Evolutionary conservation across 2,113 vertebrate species (phyloP).

Genomic region (Stictonetta naevosa): DNA sequence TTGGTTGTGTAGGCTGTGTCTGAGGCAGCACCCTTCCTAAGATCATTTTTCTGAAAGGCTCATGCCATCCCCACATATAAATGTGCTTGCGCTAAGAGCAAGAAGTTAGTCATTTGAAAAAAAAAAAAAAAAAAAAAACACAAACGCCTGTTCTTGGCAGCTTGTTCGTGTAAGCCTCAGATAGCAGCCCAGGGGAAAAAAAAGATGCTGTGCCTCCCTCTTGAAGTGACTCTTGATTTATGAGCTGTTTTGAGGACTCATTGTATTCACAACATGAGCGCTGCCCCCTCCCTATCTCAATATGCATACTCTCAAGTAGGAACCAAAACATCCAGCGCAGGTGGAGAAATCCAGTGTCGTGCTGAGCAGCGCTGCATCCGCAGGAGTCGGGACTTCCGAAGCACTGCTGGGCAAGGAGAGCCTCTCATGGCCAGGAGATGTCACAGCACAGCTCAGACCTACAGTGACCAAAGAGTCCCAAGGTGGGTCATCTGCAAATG

Average conservation of each 20-base stretch:
- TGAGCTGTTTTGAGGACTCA: neutral
- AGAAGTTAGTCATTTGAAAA: neutral
- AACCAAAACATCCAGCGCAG: neutral
- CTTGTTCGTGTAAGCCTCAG: neutral
- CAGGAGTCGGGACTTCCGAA: neutral
- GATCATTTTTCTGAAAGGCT: neutral
- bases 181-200: neutral
- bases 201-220: neutral
- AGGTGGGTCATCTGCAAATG: neutral
- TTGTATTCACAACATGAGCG: neutral
- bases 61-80: neutral
- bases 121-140: neutral
- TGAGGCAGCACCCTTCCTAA: neutral
- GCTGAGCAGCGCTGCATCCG: fast-evolving
- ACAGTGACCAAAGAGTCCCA: neutral
- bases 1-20: neutral
- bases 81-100: neutral
- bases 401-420: neutral
- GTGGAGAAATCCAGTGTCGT: neutral
- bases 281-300: neutral
- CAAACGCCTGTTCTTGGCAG: neutral
- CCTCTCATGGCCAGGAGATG: neutral
- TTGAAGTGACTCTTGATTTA: neutral
- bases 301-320: neutral
- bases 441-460: neutral